Base-by-base conservation (phyloP, 2,797 vertebrate species). In the Sciurus carolinensis region DNA sequence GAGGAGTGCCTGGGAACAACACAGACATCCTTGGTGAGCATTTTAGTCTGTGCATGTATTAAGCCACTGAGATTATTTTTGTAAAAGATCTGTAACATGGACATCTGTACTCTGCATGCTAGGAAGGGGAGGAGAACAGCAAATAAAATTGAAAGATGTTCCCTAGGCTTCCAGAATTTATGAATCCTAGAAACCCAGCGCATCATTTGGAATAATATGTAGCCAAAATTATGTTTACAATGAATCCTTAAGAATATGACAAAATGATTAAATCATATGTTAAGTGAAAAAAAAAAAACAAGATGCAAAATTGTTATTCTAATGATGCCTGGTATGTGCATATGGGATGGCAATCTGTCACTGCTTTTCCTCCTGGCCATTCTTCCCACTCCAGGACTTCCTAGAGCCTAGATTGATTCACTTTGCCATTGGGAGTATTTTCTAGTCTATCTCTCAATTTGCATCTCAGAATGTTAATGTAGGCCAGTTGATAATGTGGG, bases 201-300 rank as follows among this genome's bases (percentile, higher is more conserved):
- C 47, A 44, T 76, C 33, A 81, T 87, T 92, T 95, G 39, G 8
- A 82, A 75, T 72, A 71, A 67, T 72, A 94, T 75, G 17, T 75
- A 86, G 50, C 54, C 75, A 59, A 95, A 97, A 90, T 91, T 22
- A 73, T 90, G 87, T 72, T 93, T 87, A 77, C 30, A 95, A 44
- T 91, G 52, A 97, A 87, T 82, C 10, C 15, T 91, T 91, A 94
- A 86, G 69, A 92, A 94, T 77, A 94, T 94, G 93, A 94, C 83
- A 97, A 94, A 89, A 94, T 89, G 79, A 95, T 95, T 95, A 96
- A 97, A 87, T 97, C 91, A 77, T 87, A 95, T 5, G 73, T 89
- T 95, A 96, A 87, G 33, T 94, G 79, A 92, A 96, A 96, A 89
- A 92, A 39, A 39, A 96, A 97, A 89, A 80, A 30, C 75, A 80